Evolutionary conservation across 2,888 invertebrate genomes (phyloP).

Genomic region (Aphodius granarius): DNA sequence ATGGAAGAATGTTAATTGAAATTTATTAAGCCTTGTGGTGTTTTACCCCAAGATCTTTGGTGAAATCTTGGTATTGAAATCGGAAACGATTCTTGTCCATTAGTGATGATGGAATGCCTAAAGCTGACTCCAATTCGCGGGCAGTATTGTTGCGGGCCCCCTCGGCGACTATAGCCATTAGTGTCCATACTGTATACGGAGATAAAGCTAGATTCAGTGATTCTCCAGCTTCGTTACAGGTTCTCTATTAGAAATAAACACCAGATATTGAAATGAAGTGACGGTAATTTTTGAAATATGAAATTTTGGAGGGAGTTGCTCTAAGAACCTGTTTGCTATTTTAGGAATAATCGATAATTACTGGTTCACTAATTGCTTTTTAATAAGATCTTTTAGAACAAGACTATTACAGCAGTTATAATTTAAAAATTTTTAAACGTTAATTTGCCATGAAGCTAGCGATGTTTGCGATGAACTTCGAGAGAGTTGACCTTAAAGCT

Average conservation of each 20-base stretch:
- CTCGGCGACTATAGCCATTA: slow-evolving; percentile 63
- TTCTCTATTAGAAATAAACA: slow-evolving; percentile 38
- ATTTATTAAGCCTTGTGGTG: not conserved
- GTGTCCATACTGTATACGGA: slow-evolving; percentile 69
- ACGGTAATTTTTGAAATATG: too few relatives aligned
- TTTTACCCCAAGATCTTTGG: slow-evolving; percentile 38
- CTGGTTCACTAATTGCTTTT: not conserved
- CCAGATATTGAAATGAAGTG: too few relatives aligned
- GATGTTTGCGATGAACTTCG: not conserved
- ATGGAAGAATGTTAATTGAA: not conserved
- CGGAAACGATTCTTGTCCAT: slow-evolving; percentile 37
- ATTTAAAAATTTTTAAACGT: not conserved
- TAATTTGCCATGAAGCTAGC: not conserved
- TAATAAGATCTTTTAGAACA: not conserved
- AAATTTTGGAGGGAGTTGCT: too few relatives aligned
- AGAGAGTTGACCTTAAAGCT: slow-evolving; percentile 7
- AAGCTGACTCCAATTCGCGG: slow-evolving; percentile 54
- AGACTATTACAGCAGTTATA: not conserved
- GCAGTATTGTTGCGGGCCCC: slow-evolving; percentile 61
- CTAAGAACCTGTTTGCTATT: too few relatives aligned
- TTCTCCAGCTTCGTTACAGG: slow-evolving; percentile 39
- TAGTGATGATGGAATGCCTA: slow-evolving; percentile 40
- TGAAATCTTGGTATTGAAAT: slow-evolving; percentile 40
- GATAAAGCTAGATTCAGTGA: slow-evolving; percentile 61
- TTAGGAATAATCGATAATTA: too few relatives aligned